Evolutionary conservation across 2,113 vertebrate genomes (phyloP).

Genomic region (Catharus bicknelli): DNA sequence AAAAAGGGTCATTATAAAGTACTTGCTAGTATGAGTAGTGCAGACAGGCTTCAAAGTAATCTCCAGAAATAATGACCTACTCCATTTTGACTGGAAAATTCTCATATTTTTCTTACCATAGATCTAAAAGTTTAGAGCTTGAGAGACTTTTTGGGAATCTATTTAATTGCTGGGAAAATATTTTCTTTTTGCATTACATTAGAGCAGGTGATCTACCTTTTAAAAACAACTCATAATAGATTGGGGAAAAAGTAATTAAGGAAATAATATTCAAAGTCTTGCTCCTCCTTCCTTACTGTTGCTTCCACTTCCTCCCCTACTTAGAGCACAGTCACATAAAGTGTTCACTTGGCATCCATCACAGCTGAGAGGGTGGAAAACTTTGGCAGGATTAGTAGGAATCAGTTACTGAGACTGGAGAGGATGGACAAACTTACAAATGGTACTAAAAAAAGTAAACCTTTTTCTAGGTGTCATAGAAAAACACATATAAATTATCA

Average conservation of each 20-base stretch:
- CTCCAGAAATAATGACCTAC: neutral
- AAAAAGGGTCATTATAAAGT: neutral
- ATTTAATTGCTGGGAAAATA: neutral
- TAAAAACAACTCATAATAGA: neutral
- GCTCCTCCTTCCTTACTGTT: neutral
- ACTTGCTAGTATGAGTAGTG: neutral
- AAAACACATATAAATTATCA: neutral
- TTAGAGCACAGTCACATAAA: neutral
- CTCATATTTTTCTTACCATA: neutral
- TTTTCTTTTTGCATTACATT: neutral
- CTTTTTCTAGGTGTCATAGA: neutral
- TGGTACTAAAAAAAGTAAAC: neutral
- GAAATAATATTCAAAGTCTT: neutral
- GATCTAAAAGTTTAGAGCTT: neutral
- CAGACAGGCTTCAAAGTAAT: neutral
- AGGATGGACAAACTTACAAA: neutral
- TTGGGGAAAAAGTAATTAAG: neutral
- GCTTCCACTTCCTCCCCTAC: constrained; percentile 17
- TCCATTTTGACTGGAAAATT: neutral
- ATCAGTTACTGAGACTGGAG: neutral
- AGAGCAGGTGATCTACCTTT: neutral
- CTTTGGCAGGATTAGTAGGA: constrained; percentile 28
- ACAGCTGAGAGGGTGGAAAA: constrained; percentile 26
- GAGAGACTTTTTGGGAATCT: neutral
- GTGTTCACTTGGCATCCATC: constrained; percentile 24